phyloP scores from a whole-genome alignment of 92 coral and sea anemone genomes.

The Palythoa heliodiscus region DNA sequence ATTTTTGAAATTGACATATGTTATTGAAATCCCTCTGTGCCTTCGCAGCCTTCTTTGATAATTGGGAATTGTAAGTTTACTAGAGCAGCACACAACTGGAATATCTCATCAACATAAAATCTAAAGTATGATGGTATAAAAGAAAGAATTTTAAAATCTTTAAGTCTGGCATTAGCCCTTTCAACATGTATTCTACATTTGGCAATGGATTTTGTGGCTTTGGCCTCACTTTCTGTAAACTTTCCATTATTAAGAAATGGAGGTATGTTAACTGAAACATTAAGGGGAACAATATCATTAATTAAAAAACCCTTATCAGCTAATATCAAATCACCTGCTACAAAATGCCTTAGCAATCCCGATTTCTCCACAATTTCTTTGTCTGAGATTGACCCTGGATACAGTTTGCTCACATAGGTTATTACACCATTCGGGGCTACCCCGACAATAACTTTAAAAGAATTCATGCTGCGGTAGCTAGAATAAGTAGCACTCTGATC shows the following conservation, averaged over 20 bases:
- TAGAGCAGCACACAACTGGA: constrained; percentile 1
- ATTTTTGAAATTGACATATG: too few relatives aligned
- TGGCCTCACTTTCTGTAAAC: not conserved
- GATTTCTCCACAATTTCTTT: constrained; percentile 34
- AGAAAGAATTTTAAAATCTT: not conserved
- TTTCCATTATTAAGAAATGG: not conserved
- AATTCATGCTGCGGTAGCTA: constrained; percentile 31
- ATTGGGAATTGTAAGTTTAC: not conserved
- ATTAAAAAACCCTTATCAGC: too few relatives aligned
- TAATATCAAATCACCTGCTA: not conserved
- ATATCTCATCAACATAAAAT: not conserved
- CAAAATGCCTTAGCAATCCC: constrained; percentile 22
- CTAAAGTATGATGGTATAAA: not conserved
- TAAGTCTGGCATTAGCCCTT: not conserved
- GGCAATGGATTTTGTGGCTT: constrained; percentile 1
- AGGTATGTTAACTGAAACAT: not conserved
- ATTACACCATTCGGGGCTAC: constrained; percentile 10
- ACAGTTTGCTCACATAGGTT: constrained; percentile 36
- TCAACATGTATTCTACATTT: not conserved
- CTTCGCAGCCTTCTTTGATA: constrained; percentile 1
- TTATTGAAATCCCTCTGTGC: not conserved
- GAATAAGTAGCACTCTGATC: constrained; percentile 27
- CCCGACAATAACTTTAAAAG: not conserved
- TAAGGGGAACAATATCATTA: not conserved
- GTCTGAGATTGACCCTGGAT: constrained; percentile 15